phyloP scores from a whole-genome alignment of 2,797 vertebrate species.

The Rhabdophis nuchalis region DNA sequence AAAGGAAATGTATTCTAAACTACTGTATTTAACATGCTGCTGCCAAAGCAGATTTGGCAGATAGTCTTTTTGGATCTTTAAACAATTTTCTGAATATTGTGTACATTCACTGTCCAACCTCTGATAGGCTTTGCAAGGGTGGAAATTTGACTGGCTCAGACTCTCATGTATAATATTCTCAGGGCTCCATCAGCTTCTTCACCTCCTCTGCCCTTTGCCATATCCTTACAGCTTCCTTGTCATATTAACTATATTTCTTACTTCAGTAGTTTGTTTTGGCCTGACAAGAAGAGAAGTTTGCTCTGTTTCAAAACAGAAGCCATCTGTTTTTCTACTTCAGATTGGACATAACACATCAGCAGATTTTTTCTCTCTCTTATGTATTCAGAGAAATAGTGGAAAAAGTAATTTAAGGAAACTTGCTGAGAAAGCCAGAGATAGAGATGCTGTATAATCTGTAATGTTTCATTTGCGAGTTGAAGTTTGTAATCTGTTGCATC shows the following conservation, averaged over 20 bases:
- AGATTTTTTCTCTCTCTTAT: background rate
- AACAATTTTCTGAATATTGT: slow-evolving; percentile 1
- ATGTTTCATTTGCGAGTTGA: accelerated
- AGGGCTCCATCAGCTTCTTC: background rate
- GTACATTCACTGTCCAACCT: background rate
- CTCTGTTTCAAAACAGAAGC: background rate
- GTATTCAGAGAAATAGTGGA: accelerated
- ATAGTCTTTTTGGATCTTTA: background rate
- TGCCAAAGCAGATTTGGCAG: background rate
- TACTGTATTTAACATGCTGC: background rate
- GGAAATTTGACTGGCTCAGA: background rate
- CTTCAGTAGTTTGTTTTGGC: slow-evolving; percentile 31
- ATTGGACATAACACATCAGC: background rate
- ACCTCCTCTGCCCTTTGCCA: slow-evolving; percentile 12
- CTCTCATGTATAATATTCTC: background rate
- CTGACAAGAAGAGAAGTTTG: slow-evolving; percentile 18
- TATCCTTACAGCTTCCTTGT: slow-evolving; percentile 21
- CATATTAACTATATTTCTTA: slow-evolving; percentile 16
- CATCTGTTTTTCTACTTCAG: background rate
- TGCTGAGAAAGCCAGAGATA: background rate
- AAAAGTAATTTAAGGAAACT: background rate
- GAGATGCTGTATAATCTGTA: background rate
- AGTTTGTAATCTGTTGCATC: accelerated
- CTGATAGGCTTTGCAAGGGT: background rate
- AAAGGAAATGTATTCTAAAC: background rate